These are phyloP conservation scores for Thamnophis elegans DNA, from an alignment of 2,797 vertebrate genomes.

Conservation along the genomic window DNA sequence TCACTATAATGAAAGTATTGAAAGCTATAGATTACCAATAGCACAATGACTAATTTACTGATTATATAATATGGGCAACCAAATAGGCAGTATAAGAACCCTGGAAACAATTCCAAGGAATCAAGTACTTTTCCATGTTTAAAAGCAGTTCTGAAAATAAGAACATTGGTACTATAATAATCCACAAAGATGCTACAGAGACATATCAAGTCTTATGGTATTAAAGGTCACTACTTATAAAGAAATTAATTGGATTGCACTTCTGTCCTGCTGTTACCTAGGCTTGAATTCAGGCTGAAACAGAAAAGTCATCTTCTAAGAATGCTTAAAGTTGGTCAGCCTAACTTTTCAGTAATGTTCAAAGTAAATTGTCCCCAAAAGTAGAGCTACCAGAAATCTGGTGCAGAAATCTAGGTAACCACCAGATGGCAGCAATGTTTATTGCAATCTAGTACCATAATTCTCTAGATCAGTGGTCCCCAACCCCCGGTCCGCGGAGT, in stretches of 20 bases:
- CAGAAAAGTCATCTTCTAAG: neutral
- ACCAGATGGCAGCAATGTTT: neutral
- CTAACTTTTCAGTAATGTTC: neutral
- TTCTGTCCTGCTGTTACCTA: neutral
- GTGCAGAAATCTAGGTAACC: neutral
- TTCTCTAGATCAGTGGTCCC: neutral
- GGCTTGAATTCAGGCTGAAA: neutral
- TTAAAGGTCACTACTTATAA: neutral
- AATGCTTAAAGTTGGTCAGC: neutral
- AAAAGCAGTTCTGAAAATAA: neutral
- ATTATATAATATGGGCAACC: neutral
- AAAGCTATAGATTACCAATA: neutral
- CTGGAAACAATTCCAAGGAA: neutral
- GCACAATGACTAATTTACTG: neutral
- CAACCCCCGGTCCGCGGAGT: too few species aligned
- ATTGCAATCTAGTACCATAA: neutral
- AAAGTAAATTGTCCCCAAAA: neutral
- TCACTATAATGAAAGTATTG: neutral
- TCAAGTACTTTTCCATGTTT: neutral
- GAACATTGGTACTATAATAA: neutral
- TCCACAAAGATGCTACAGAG: neutral
- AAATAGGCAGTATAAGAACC: neutral
- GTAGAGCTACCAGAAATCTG: neutral
- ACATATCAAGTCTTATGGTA: neutral
- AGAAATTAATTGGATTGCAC: neutral